These are phyloP conservation scores for Aurelia sp. DNA, from an alignment of 30 jellyfish, hydroid and myxozoan genomes.

Conservation along the genomic window DNA sequence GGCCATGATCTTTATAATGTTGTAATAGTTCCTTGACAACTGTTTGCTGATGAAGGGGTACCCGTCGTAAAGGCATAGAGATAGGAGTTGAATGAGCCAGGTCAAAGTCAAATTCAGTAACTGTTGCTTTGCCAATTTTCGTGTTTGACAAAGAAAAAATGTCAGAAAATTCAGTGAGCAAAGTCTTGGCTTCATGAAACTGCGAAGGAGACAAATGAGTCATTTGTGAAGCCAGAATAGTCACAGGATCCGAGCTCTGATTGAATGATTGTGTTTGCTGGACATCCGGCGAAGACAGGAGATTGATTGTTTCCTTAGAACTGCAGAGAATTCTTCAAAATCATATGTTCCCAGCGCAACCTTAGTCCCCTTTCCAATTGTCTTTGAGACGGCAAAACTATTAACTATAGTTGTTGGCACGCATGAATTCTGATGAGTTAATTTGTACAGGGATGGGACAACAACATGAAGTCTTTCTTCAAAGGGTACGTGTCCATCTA, in stretches of 20 bases:
- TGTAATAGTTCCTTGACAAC: slow-evolving; percentile 19
- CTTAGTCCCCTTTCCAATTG: slow-evolving; percentile 26
- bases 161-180: slow-evolving; percentile 35
- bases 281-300: no score
- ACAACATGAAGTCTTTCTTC: background rate
- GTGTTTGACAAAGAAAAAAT: slow-evolving; percentile 38
- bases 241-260: background rate
- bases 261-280: no score
- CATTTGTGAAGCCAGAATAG: slow-evolving; percentile 32
- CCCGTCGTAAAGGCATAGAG: slow-evolving; percentile 50
- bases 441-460: background rate
- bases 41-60: slow-evolving; percentile 33
- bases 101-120: slow-evolving; percentile 21
- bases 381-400: slow-evolving; percentile 12
- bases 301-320: no score
- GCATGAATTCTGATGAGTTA: background rate
- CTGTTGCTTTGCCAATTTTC: slow-evolving; percentile 37
- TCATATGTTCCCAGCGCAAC: slow-evolving; percentile 7
- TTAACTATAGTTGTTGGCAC: background rate
- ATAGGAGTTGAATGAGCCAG: slow-evolving; percentile 32
- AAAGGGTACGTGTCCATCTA: slow-evolving; percentile 8
- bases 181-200: slow-evolving; percentile 32
- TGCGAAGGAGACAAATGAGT: slow-evolving; percentile 36
- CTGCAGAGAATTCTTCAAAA: background rate
- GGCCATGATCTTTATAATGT: slow-evolving; percentile 30